Conservation (phyloP, 2,797 vertebrate genomes). For the Enteromius trimaculatus region DNA sequence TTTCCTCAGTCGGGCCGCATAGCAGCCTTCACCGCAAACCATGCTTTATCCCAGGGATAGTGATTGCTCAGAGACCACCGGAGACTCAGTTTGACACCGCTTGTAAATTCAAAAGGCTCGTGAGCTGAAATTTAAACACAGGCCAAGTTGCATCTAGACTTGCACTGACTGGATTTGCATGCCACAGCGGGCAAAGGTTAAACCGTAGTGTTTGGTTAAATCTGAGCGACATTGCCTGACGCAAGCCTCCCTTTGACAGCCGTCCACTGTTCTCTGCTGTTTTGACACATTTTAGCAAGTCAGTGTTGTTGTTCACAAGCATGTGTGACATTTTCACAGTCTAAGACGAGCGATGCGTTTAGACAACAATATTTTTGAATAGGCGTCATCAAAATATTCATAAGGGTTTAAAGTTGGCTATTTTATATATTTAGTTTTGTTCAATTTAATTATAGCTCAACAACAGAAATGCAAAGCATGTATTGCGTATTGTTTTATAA, state of each 20-base stretch:
- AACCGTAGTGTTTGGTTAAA: slow-evolving; percentile 10
- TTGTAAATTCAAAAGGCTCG: not conserved
- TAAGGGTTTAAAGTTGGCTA: not conserved
- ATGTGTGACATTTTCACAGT: slow-evolving; percentile 1
- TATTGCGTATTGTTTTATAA: not conserved
- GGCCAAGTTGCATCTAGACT: not conserved
- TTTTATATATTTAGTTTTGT: not conserved
- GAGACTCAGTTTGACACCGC: slow-evolving; percentile 3
- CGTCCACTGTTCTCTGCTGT: slow-evolving; percentile 5
- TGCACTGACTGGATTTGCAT: slow-evolving; percentile 10
- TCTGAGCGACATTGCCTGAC: not conserved
- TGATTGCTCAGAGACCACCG: not conserved
- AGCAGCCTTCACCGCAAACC: slow-evolving; percentile 17
- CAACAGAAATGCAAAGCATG: too few relatives aligned
- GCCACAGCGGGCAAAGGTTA: slow-evolving; percentile 20
- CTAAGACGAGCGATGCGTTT: not conserved
- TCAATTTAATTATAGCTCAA: not conserved
- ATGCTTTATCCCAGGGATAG: not conserved
- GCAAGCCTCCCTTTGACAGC: slow-evolving; percentile 12
- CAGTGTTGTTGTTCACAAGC: slow-evolving; percentile 6
- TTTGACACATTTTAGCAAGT: slow-evolving; percentile 31
- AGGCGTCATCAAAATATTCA: not conserved
- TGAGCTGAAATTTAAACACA: slow-evolving; percentile 19
- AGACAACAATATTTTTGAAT: not conserved
- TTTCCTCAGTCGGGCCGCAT: not conserved